Conservation (phyloP, 1,140 invertebrate genomes). For the Hormaphis cornu region DNA sequence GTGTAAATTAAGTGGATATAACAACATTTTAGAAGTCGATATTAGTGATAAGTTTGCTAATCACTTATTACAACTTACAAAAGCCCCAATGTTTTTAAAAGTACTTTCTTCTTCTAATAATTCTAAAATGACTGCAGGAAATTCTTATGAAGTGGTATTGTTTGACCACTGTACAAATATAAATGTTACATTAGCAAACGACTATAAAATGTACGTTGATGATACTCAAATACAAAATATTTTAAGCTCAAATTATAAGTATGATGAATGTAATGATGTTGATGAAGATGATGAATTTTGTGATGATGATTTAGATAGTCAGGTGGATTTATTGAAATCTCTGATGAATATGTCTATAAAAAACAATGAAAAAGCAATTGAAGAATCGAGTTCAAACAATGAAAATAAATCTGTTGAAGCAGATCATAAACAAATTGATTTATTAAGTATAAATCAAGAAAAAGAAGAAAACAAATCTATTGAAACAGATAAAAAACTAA, state of each 20-base stretch:
- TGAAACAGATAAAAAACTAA: too few species aligned
- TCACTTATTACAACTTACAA: neutral
- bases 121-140: neutral
- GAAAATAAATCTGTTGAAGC: neutral
- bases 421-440: neutral
- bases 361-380: neutral
- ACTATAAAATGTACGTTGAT: neutral
- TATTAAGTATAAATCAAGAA: too few species aligned
- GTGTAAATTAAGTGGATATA: slow-evolving; percentile 20
- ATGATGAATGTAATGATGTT: neutral
- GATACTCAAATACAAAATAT: slow-evolving; percentile 21
- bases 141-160: slow-evolving; percentile 1
- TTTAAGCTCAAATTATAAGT: neutral
- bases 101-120: neutral
- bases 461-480: too few species aligned
- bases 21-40: neutral
- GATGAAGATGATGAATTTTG: neutral
- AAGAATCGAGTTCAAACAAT: neutral
- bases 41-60: neutral
- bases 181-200: neutral
- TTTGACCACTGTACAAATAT: slow-evolving; percentile 5
- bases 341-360: neutral
- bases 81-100: neutral
- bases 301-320: neutral
- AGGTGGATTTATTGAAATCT: neutral